Evolutionary conservation across 2,888 invertebrate genomes (phyloP), one percentile per base, ranked within the genome.

Genomic region (Nephrocerus scutellatus): DNA sequence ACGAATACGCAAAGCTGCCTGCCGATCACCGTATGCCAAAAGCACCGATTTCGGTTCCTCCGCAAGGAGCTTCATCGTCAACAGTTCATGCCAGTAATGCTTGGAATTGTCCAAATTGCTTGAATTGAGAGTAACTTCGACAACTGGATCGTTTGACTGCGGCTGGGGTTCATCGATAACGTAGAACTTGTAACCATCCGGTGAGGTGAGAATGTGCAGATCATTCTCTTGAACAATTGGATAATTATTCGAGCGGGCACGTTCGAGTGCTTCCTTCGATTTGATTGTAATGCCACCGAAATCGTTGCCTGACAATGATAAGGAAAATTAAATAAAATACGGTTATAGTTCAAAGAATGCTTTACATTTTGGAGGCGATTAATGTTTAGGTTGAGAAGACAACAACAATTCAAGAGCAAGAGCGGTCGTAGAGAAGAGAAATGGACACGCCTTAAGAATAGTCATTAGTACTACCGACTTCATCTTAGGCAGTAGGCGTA

Each of bases 181-280:
- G 56, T 74, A 80, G 66, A 92, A 95, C 56, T 80, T 83, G 62
- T 95, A 93, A 25, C 95, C 96, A 55, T 91, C 95, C 5, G 96
- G 96, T 29, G 93, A 91, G 57, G 80, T 77, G 1, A 91, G 53
- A 49, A 81, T 72, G 51, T 75, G 74, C 12, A 68, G 54, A 16
- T 77, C 77, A 51, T 78, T 71, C 36, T 80, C 76, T 52, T 79
- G 74, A 15, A 71, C 68, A 1, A 85, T 61, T 0, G 89, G 86
- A 82, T 89, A 91, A 36, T 79, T 77, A 32, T 75, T 68, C 2
- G 72, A 60, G 30, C 77, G 76, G 1, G 90, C 92, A 53, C 86
- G 76, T 44, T 81, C 73, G 19, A 92, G 66, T 10, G 78, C 76
- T 60, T 85, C 82, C 39, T 77, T 78, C 2, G 91, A 90, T 57